Base-by-base conservation (phyloP, 1,140 invertebrate species). In the Zaprionus taronus region DNA sequence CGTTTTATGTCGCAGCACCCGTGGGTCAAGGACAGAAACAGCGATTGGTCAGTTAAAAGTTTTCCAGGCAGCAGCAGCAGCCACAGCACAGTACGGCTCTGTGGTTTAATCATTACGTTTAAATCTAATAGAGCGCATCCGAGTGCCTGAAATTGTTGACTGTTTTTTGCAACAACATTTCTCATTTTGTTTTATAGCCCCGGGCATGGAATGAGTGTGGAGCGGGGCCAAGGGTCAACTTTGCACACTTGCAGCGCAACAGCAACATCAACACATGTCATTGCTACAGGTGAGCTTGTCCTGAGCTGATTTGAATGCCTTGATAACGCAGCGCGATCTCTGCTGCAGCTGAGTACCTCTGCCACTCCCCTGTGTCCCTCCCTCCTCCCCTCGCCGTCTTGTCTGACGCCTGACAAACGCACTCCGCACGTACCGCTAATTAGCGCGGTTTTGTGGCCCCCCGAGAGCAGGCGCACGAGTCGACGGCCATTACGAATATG, bases 371-470 rank as follows among this genome's bases (percentile, higher is more conserved):
- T n/a, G 41, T 6, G 28, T 31, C 7, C 24, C 44, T 17, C 11
- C 47, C 31, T 34, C 28, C 24, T n/a, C 57, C 9, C 1, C 34
- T 14, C 17, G 11, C 24, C 22, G 38, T 3, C 15, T 56, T 14
- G 22, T 26, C 62, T 38, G 65, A 67, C 72, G 73, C 57, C 72
- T 90, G 79, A 90, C 81, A 80, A 85, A 85, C 79, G 79, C 86
- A 91, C 86, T 85, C 77, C 85, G 60, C 85, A 90, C 85, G 85
- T 90, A 85, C 86, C 49, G 69, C 77, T 90, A 90, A 90, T 90
- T 90, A 90, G 81, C 72, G 70, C 76, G 85, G 70, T 68, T 90
- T 90, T 82, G 80, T 82, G 65, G 77, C 74, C 62, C 66, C 57
- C 68, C 58, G 34, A 31, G 31, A 55, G 51, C 28, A 56, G 47